Evolutionary conservation across 1,140 invertebrate species (phyloP).

Genomic region (Cydia splendana): DNA sequence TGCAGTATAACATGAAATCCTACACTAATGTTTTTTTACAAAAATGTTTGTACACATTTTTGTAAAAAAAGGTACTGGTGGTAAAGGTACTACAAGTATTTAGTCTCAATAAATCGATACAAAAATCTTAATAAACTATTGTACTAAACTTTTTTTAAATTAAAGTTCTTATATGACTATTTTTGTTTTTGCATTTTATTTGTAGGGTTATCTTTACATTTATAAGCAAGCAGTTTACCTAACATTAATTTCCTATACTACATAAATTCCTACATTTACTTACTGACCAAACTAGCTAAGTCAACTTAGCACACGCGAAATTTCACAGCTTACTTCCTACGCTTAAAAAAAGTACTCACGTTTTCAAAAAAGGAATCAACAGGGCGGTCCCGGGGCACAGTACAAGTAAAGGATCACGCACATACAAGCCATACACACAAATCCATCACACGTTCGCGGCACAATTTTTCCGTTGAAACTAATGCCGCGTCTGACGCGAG

Average conservation of each 20-base stretch:
- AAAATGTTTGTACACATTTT: too few species aligned
- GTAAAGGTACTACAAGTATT: too few species aligned
- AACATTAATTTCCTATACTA: background rate
- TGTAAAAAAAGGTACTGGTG: too few species aligned
- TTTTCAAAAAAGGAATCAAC: constrained; percentile 35
- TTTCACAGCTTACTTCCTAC: background rate
- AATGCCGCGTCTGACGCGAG: constrained; percentile 61
- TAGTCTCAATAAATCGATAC: too few species aligned
- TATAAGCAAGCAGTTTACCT: background rate
- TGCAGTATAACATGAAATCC: too few species aligned
- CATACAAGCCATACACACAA: constrained; percentile 74
- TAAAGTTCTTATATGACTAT: too few species aligned
- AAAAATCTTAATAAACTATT: too few species aligned
- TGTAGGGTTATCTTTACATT: background rate
- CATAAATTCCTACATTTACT: background rate
- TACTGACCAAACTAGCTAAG: background rate
- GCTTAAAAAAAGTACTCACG: constrained; percentile 27
- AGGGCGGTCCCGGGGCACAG: constrained; percentile 65
- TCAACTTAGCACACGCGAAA: background rate
- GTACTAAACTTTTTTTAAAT: too few species aligned
- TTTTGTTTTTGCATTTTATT: too few species aligned
- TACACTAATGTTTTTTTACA: too few species aligned
- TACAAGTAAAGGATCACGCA: constrained; percentile 61
- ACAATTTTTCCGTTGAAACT: constrained; percentile 75
- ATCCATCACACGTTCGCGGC: constrained; percentile 60